A percentile compares a stretch with the other conserved stretches of the same genome.
phyloP scores from a whole-genome alignment of 2,113 vertebrate genomes.

The Myotis brandtii region DNA sequence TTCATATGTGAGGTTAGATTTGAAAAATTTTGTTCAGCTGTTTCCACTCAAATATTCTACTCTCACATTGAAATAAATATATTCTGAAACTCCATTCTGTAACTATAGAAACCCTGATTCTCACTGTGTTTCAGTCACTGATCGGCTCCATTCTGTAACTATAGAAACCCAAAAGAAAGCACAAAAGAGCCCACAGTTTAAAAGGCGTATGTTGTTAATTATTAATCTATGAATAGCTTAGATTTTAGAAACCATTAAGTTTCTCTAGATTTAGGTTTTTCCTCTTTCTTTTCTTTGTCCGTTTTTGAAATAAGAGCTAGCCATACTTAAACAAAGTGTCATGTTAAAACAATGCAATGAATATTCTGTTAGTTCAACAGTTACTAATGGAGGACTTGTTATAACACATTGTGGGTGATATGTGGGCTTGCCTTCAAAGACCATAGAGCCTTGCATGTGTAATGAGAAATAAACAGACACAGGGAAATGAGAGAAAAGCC shows the following conservation, averaged over 20 bases:
- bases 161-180: slow-evolving; percentile 85
- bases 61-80: slow-evolving; percentile 77
- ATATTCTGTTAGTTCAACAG: neutral
- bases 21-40: slow-evolving; percentile 78
- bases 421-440: neutral
- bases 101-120: slow-evolving; percentile 86
- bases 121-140: slow-evolving; percentile 73
- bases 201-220: slow-evolving; percentile 79
- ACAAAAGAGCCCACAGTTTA: slow-evolving; percentile 77
- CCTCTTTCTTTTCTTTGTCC: neutral
- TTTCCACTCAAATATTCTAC: slow-evolving; percentile 81
- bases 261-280: slow-evolving; percentile 11
- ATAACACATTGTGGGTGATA: neutral
- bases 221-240: slow-evolving; percentile 76
- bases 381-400: neutral
- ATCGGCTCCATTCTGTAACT: slow-evolving; percentile 86
- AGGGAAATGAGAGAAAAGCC: neutral
- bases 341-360: neutral
- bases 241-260: slow-evolving; percentile 56
- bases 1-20: slow-evolving; percentile 79
- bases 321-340: slow-evolving; percentile 24
- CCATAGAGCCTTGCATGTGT: neutral
- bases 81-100: slow-evolving; percentile 84
- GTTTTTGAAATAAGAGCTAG: slow-evolving; percentile 32
- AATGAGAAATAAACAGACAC: neutral